phyloP scores from a whole-genome alignment of 1,140 invertebrate species.

The Nilaparvata lugens region DNA sequence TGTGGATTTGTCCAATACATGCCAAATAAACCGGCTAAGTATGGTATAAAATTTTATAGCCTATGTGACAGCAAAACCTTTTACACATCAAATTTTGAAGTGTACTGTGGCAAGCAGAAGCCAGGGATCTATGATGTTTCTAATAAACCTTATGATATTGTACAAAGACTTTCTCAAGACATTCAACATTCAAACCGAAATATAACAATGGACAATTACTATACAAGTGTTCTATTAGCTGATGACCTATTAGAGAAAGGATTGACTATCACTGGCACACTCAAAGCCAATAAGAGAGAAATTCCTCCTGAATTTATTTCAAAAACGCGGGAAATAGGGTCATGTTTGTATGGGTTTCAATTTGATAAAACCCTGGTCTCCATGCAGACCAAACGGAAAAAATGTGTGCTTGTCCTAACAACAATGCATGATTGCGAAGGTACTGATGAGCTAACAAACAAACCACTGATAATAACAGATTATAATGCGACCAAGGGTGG shows the following conservation, averaged over 20 bases:
- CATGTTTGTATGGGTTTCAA: background rate
- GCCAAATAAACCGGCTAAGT: too few species aligned
- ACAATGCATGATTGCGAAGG: constrained; percentile 26
- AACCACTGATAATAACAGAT: constrained; percentile 31
- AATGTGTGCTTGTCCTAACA: constrained; percentile 20
- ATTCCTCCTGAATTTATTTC: constrained; percentile 22
- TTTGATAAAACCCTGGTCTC: background rate
- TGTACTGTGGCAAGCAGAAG: constrained; percentile 24
- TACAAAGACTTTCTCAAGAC: constrained; percentile 30
- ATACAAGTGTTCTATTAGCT: constrained; percentile 29
- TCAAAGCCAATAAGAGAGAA: constrained; percentile 34
- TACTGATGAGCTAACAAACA: constrained; percentile 23
- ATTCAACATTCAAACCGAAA: constrained; percentile 32
- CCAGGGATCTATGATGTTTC: too few species aligned
- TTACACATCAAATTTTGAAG: constrained; percentile 30
- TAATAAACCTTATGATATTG: constrained; percentile 29
- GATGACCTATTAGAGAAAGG: too few species aligned
- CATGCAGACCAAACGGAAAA: constrained; percentile 28
- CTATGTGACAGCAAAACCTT: too few species aligned
- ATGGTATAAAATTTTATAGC: constrained; percentile 33
- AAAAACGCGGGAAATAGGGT: background rate
- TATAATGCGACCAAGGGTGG: too few species aligned
- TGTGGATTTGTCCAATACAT: too few species aligned
- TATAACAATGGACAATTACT: constrained; percentile 36
- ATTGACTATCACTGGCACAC: too few species aligned